These are phyloP conservation scores for Ectropis grisescens DNA, from an alignment of 1,140 invertebrate genomes.

Conservation along the genomic window DNA sequence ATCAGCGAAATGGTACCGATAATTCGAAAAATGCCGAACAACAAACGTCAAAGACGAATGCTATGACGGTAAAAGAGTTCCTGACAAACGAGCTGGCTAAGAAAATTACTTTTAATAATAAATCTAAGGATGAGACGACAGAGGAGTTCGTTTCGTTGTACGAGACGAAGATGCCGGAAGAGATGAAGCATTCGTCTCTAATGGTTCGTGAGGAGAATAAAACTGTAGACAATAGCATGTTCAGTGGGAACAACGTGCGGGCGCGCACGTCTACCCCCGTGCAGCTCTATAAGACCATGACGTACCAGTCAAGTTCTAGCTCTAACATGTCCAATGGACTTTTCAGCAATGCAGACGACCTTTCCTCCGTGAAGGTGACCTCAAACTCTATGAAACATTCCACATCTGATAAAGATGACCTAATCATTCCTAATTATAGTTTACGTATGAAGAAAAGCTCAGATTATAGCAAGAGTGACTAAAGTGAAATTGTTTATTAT, in stretches of 20 bases:
- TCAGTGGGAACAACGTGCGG: constrained; percentile 30
- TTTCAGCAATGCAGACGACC: constrained; percentile 65
- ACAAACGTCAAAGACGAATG: constrained; percentile 44
- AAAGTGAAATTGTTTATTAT: constrained; percentile 14
- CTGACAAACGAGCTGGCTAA: constrained; percentile 49
- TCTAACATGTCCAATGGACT: constrained; percentile 55
- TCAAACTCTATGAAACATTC: constrained; percentile 56
- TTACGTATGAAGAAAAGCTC: constrained; percentile 49
- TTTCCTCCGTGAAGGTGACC: constrained; percentile 67
- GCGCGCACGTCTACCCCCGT: constrained; percentile 70
- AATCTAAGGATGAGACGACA: constrained; percentile 28
- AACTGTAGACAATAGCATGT: constrained; percentile 24
- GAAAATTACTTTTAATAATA: constrained; percentile 55
- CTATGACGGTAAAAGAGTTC: constrained; percentile 59
- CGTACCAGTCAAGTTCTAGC: constrained; percentile 55
- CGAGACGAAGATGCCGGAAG: constrained; percentile 54
- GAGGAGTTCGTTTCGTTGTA: constrained; percentile 51
- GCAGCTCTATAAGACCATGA: constrained; percentile 56
- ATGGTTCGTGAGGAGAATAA: constrained; percentile 15
- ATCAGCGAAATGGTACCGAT: constrained; percentile 12
- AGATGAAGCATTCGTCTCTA: constrained; percentile 31
- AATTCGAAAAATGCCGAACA: constrained; percentile 37
- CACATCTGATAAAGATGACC: constrained; percentile 53
- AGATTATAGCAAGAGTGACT: constrained; percentile 53
- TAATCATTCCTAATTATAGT: constrained; percentile 64